Evolutionary conservation across 2,888 invertebrate species (phyloP).

Genomic region (Geotrupes spiniger): DNA sequence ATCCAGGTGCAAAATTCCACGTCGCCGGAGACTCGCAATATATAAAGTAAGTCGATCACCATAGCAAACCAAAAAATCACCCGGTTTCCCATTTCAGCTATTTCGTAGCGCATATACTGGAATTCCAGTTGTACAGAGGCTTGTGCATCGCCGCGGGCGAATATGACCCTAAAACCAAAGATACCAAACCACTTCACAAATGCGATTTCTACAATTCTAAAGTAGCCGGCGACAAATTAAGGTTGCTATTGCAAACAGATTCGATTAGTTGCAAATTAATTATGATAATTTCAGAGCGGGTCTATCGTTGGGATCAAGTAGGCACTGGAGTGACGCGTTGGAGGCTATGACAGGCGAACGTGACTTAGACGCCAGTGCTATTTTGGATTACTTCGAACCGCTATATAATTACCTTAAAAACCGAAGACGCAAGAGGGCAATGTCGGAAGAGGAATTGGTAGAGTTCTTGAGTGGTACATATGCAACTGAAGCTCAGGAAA

Average conservation of each 20-base stretch:
- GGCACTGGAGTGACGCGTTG: conserved; percentile 59
- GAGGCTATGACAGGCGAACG: conserved; percentile 56
- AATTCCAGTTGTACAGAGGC: conserved; percentile 74
- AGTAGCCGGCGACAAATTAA: conserved; percentile 50
- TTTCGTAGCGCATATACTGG: conserved; percentile 67
- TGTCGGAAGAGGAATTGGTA: conserved; percentile 9
- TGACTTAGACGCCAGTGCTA: conserved; percentile 54
- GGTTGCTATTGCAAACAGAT: conserved; percentile 44
- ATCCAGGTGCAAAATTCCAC: conserved; percentile 52
- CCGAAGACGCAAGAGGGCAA: conserved; percentile 46
- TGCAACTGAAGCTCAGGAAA: conserved; percentile 5
- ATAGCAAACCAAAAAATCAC: background rate
- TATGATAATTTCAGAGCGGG: conserved; percentile 50
- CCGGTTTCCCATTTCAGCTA: conserved; percentile 52
- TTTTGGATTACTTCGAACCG: conserved; percentile 59
- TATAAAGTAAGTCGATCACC: conserved; percentile 42
- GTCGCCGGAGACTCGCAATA: conserved; percentile 50
- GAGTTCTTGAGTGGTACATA: conserved; percentile 9
- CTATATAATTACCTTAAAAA: conserved; percentile 53
- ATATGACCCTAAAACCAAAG: conserved; percentile 53
- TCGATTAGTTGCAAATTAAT: background rate
- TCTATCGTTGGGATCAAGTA: conserved; percentile 51
- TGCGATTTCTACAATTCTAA: conserved; percentile 38
- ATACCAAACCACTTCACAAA: conserved; percentile 30
- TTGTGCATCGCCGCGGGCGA: conserved; percentile 67